These are phyloP conservation scores for Excalfactoria chinensis DNA, from an alignment of 2,113 vertebrate species.

Conservation along the genomic window DNA sequence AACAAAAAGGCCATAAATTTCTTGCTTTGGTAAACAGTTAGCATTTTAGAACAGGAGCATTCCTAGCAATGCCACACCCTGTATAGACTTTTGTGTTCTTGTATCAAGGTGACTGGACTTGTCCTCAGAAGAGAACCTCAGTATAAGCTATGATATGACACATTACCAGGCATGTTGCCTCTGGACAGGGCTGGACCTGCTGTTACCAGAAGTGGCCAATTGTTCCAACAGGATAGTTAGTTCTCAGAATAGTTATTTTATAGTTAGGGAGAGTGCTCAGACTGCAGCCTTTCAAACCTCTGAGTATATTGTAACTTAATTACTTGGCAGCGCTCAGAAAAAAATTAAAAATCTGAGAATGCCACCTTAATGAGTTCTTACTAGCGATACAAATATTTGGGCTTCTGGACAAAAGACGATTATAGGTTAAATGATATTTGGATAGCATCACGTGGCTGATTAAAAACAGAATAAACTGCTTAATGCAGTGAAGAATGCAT, in stretches of 20 bases:
- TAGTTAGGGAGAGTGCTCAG: background rate
- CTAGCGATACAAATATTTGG: background rate
- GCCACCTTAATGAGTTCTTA: constrained; percentile 7
- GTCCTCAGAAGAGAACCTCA: background rate
- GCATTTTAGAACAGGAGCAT: background rate
- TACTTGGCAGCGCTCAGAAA: background rate
- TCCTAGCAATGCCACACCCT: background rate
- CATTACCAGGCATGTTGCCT: background rate
- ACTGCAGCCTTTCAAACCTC: background rate
- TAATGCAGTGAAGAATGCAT: constrained; percentile 26
- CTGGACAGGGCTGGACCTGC: background rate
- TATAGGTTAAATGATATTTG: constrained; percentile 31
- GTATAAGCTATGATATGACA: background rate
- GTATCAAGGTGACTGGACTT: background rate
- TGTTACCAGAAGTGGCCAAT: constrained; percentile 16
- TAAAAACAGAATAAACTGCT: constrained; percentile 29
- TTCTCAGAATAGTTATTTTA: constrained; percentile 3
- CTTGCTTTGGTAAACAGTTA: background rate
- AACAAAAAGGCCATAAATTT: background rate
- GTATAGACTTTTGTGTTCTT: background rate
- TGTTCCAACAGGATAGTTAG: background rate
- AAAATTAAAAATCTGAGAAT: background rate
- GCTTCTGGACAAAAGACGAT: background rate
- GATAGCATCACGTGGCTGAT: constrained; percentile 18
- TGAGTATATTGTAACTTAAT: background rate